phyloP scores from a whole-genome alignment of 2,113 vertebrate genomes.

The Plecotus auritus region DNA sequence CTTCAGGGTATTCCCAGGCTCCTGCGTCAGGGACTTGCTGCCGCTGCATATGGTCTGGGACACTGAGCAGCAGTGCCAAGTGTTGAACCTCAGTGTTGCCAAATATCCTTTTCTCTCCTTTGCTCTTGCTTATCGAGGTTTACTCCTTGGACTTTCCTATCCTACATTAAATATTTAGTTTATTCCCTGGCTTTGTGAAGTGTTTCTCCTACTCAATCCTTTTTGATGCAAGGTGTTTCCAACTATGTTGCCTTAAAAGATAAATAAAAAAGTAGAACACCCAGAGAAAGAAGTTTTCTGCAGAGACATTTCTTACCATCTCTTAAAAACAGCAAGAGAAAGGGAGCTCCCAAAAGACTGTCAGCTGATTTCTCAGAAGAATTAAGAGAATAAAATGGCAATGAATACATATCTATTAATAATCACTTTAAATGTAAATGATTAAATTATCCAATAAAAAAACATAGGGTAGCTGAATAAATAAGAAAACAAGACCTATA shows the following conservation, averaged over 20 bases:
- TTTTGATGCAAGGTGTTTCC: not conserved
- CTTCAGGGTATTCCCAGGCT: not conserved
- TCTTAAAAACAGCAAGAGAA: not conserved
- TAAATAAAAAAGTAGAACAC: not conserved
- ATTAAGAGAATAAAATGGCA: no score
- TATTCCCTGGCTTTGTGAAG: not conserved
- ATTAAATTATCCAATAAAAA: no score
- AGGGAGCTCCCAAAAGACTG: no score
- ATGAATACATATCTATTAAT: no score
- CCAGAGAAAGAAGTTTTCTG: not conserved
- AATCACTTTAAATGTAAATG: no score
- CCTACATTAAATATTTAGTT: not conserved
- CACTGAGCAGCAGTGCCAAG: not conserved
- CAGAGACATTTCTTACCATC: not conserved
- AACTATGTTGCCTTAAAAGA: not conserved
- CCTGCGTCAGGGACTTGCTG: not conserved
- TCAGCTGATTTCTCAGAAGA: no score
- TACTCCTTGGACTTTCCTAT: not conserved
- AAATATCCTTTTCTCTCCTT: not conserved
- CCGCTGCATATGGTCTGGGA: not conserved
- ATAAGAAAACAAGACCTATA: no score
- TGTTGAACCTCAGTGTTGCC: not conserved
- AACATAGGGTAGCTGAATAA: no score
- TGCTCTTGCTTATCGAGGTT: not conserved
- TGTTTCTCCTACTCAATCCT: not conserved